Percentiles rank a stretch among this genome's conserved stretches.
Conservation (phyloP, 2,113 vertebrate species). For the Hippotragus niger region DNA sequence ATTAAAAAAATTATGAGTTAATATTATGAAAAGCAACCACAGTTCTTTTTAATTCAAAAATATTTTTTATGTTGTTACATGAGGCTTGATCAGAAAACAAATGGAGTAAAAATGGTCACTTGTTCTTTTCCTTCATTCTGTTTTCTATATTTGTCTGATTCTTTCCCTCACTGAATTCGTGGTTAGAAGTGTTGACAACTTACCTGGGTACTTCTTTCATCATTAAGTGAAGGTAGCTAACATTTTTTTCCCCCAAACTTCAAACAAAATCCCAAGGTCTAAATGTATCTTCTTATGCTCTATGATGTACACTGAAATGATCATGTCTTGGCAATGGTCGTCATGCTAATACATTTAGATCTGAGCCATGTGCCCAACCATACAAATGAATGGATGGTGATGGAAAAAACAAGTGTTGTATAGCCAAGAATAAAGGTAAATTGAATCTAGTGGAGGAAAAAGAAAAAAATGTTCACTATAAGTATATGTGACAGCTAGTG, state of each 20-base stretch:
- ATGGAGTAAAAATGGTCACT: background rate
- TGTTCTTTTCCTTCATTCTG: background rate
- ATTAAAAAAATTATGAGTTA: background rate
- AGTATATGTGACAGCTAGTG: background rate
- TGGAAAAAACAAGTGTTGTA: background rate
- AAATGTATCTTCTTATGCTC: background rate
- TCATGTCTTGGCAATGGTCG: background rate
- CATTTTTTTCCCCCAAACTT: background rate
- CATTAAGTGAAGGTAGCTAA: background rate
- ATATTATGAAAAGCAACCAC: background rate
- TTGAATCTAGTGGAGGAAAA: background rate
- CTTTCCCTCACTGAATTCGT: background rate
- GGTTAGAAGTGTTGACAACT: background rate
- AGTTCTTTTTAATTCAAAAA: background rate
- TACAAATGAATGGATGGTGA: background rate
- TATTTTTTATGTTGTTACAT: background rate
- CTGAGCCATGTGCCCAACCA: background rate
- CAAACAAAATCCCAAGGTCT: background rate
- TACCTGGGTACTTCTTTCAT: background rate
- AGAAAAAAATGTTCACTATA: background rate
- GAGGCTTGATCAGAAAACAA: background rate
- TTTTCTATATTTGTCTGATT: background rate
- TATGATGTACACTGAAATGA: background rate
- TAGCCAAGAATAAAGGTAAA: background rate
- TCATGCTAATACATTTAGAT: background rate